These are phyloP conservation scores for Hedya salicella DNA, from an alignment of 2,888 invertebrate genomes.

Conservation along the genomic window DNA sequence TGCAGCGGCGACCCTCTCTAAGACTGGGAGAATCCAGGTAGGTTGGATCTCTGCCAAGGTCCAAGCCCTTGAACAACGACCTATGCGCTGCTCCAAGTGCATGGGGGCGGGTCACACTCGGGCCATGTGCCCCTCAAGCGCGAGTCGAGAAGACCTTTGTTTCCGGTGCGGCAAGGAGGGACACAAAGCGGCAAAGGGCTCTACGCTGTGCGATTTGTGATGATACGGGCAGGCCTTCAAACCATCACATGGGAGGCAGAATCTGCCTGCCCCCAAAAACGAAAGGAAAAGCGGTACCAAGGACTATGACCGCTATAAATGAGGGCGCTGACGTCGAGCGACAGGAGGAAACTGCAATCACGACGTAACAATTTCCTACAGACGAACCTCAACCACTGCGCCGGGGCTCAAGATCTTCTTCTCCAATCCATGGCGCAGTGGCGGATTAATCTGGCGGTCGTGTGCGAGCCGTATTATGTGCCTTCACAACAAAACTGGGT, in stretches of 20 bases:
- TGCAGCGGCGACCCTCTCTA: too few relatives aligned
- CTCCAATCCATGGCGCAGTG: conserved; percentile 11
- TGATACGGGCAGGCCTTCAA: not conserved
- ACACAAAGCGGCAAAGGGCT: not conserved
- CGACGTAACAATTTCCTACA: not conserved
- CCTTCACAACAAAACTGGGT: too few relatives aligned
- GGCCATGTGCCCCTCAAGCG: not conserved
- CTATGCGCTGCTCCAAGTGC: conserved; percentile 18
- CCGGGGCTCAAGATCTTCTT: conserved; percentile 9
- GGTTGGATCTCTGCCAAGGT: conserved; percentile 21
- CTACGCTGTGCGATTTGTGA: conserved; percentile 4
- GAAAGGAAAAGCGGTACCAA: not conserved
- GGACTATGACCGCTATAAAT: not conserved
- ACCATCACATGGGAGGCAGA: not conserved
- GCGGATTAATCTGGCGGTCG: not conserved
- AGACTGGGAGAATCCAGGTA: not conserved
- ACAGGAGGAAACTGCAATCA: not conserved
- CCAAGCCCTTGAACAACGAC: not conserved
- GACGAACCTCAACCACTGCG: conserved; percentile 18
- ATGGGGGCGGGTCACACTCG: conserved; percentile 4
- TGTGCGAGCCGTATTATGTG: not conserved
- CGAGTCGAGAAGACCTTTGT: not conserved
- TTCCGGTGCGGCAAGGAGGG: conserved; percentile 17
- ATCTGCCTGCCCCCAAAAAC: conserved; percentile 3
- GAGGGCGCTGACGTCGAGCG: not conserved